Percentiles rank a stretch among this genome's conserved stretches.
Evolutionary conservation across 2,797 vertebrate species (phyloP).

Genomic region (Tamandua tetradactyla): DNA sequence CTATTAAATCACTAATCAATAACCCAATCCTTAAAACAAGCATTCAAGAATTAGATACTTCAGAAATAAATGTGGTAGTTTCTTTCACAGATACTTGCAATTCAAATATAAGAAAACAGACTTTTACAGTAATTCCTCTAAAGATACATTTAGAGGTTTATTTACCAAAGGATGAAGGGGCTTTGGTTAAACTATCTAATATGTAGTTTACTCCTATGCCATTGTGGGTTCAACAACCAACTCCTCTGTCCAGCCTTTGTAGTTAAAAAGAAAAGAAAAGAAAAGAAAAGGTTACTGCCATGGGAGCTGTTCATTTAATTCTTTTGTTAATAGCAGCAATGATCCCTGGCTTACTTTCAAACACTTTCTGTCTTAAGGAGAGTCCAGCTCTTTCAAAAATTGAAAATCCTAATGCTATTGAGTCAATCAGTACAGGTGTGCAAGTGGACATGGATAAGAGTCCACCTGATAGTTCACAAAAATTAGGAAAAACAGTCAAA

Average conservation of each 20-base stretch:
- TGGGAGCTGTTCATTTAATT: slow-evolving; percentile 90
- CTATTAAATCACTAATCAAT: slow-evolving; percentile 81
- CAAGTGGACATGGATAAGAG: slow-evolving; percentile 88
- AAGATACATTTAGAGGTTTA: slow-evolving; percentile 90
- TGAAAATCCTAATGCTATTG: slow-evolving; percentile 67
- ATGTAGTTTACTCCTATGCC: slow-evolving; percentile 92
- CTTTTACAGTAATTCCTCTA: slow-evolving; percentile 74
- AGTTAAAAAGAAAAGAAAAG: too few species aligned
- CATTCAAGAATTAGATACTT: slow-evolving; percentile 81
- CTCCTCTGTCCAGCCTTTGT: slow-evolving; percentile 89
- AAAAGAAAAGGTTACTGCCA: slow-evolving; percentile 90
- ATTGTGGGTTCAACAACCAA: slow-evolving; percentile 90
- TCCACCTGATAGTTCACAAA: slow-evolving; percentile 71
- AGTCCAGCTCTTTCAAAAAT: slow-evolving; percentile 84
- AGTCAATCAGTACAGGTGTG: slow-evolving; percentile 89
- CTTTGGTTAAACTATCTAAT: slow-evolving; percentile 92
- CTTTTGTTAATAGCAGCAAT: slow-evolving; percentile 87
- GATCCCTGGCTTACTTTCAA: slow-evolving; percentile 88
- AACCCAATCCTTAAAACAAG: slow-evolving; percentile 76
- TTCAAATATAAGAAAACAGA: slow-evolving; percentile 81
- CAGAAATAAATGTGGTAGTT: slow-evolving; percentile 81
- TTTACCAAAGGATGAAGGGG: slow-evolving; percentile 93
- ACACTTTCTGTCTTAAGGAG: slow-evolving; percentile 86
- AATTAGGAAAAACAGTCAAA: slow-evolving; percentile 76
- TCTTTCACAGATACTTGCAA: slow-evolving; percentile 81